Conservation (phyloP, 2,113 vertebrate species). For the Hylia prasina region DNA sequence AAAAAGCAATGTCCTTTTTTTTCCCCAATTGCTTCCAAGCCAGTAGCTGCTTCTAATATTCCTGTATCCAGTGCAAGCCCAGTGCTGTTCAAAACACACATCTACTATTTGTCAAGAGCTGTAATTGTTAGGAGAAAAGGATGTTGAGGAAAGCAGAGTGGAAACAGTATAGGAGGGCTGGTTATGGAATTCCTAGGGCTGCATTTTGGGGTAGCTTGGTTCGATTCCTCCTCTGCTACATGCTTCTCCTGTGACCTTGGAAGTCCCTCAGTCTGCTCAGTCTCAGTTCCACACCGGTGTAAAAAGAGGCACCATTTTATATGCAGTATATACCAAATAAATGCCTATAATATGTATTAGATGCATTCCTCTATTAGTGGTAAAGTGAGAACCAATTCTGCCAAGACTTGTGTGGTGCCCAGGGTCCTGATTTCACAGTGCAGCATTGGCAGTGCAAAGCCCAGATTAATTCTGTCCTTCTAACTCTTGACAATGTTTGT, state of each 20-base stretch:
- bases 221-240: not conserved
- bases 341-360: not conserved
- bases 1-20: not conserved
- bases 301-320: not conserved
- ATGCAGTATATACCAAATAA: not conserved
- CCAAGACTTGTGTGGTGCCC: not conserved
- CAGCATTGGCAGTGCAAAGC: not conserved
- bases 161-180: not conserved
- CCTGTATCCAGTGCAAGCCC: not conserved
- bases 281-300: not conserved
- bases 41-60: conserved; percentile 50
- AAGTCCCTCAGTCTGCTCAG: not conserved
- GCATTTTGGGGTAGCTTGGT: not conserved
- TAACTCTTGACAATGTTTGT: not conserved
- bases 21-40: not conserved
- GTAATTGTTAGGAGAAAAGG: not conserved
- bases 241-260: not conserved
- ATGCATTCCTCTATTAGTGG: not conserved
- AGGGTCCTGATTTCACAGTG: not conserved
- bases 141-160: not conserved
- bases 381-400: not conserved
- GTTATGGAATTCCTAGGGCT: not conserved
- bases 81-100: not conserved
- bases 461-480: not conserved
- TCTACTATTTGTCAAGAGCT: not conserved